Evolutionary conservation across 1,140 invertebrate genomes (phyloP).

Genomic region (Ectropis grisescens): DNA sequence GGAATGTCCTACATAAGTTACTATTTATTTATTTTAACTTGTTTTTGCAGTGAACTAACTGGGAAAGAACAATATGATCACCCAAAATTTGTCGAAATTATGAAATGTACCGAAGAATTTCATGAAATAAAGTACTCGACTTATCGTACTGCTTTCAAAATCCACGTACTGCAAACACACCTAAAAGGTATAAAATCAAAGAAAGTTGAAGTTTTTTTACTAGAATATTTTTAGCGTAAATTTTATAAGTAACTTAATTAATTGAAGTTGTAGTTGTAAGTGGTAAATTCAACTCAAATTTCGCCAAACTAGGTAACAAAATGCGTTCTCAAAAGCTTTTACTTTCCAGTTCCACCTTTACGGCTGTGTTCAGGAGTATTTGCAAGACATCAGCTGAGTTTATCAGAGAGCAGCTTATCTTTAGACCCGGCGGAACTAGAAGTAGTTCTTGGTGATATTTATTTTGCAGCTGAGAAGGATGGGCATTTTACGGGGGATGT

Average conservation of each 20-base stretch:
- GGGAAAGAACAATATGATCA: conserved; percentile 69
- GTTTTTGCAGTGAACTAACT: conserved; percentile 47
- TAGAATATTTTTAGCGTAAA: too few species aligned
- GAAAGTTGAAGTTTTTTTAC: too few species aligned
- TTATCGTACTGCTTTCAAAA: conserved; percentile 87
- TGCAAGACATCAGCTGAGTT: conserved; percentile 72
- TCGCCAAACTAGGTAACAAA: too few species aligned
- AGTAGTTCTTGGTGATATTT: conserved; percentile 75
- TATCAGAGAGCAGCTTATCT: conserved; percentile 71
- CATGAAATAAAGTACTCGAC: conserved; percentile 85
- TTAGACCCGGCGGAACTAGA: conserved; percentile 73
- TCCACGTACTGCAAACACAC: conserved; percentile 78
- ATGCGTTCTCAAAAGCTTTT: too few species aligned
- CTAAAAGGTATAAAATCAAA: conserved; percentile 65
- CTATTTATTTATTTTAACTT: conserved; percentile 10
- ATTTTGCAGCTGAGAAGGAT: conserved; percentile 74
- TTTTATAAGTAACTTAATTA: too few species aligned
- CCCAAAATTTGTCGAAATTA: conserved; percentile 66
- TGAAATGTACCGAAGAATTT: conserved; percentile 73
- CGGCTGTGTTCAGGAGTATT: conserved; percentile 71
- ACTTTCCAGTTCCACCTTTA: conserved; percentile 75
- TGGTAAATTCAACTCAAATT: too few species aligned
- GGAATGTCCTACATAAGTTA: conserved; percentile 3
- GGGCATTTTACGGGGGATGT: conserved; percentile 68
- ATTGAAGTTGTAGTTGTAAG: too few species aligned